Base-by-base conservation (phyloP, 1,140 invertebrate genomes). In the Pteromalus puparum region DNA sequence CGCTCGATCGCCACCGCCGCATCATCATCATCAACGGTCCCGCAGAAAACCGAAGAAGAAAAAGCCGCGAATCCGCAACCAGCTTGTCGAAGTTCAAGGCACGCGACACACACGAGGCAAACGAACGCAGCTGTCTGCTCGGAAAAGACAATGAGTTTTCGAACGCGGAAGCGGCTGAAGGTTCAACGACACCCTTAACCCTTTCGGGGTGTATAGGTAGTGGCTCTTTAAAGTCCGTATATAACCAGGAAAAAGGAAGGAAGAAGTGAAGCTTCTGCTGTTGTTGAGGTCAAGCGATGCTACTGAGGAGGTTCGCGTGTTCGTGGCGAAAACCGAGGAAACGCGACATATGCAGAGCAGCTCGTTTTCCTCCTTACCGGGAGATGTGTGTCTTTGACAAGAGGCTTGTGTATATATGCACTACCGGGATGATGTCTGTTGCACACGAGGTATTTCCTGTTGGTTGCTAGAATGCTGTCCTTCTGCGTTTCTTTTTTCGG, bases 51-150 rank as follows among this genome's bases (percentile, higher is more conserved):
- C 2, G 53, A 61, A 61, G 53, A 61, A n/a, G 21, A n/a, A 61
- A 61, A 61, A 61, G 67, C 67, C 67, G 67, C 67, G 67, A 30
- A 70, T 70, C 67, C 53, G 53, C 53, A 61, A 61, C n/a, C 53
- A 61, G 53, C 53, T 61, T 21, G 6, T 18, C 26, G 67, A 26
- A 34, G 7, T 30, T 30, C 34, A n/a, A n/a, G 72, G 34, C 72
- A 74, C 72, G 72, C 72, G 72, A n/a, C 21, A 10, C 34, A 10
- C 21, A n/a, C 34, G 34, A 38, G 72, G 72, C 34, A 30, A 74
- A 79, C 21, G 28, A 79, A 53, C 26, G 81, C 86, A 87, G 88
- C 21, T 74, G 72, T 30, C 46, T 28, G 28, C 46, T 18, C 61
- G 48, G 48, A 61, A n/a, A 18, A 30, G 18, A 18, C 76, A 38